Percentiles rank a stretch among this genome's conserved stretches.
Conservation (phyloP, 2,888 invertebrate species). For the Tyria jacobaeae region DNA sequence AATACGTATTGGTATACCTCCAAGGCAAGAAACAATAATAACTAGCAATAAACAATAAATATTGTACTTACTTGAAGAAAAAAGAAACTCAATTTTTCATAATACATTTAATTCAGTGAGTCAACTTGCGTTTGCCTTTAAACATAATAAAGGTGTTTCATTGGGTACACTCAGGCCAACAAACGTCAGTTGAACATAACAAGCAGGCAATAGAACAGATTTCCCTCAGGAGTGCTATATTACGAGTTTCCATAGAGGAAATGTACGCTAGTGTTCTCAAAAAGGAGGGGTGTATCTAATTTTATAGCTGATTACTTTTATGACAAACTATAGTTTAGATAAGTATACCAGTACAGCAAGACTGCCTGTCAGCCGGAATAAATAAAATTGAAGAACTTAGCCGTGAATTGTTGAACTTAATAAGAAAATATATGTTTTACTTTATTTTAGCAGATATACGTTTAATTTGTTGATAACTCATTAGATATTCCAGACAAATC, state of each 20-base stretch:
- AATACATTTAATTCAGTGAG: slow-evolving; percentile 38
- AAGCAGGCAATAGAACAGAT: slow-evolving; percentile 79
- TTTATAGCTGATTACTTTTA: slow-evolving; percentile 47
- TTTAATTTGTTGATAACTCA: background rate
- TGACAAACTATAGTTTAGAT: slow-evolving; percentile 25
- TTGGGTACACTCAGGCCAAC: slow-evolving; percentile 61
- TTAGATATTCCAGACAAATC: slow-evolving; percentile 1
- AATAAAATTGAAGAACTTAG: background rate
- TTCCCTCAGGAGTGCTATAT: slow-evolving; percentile 76
- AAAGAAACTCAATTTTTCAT: slow-evolving; percentile 22
- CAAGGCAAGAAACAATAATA: no score
- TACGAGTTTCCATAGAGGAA: slow-evolving; percentile 72
- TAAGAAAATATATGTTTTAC: background rate
- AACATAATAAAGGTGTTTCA: slow-evolving; percentile 46
- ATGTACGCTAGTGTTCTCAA: slow-evolving; percentile 56
- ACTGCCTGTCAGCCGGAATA: background rate
- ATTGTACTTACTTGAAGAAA: slow-evolving; percentile 10
- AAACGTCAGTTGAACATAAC: slow-evolving; percentile 74
- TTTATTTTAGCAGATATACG: background rate
- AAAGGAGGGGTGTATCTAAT: slow-evolving; percentile 49
- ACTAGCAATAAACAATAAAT: background rate
- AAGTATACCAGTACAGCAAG: no score
- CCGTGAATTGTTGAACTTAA: background rate
- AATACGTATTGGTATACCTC: no score
- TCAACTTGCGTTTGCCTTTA: slow-evolving; percentile 42